Base-by-base conservation (phyloP, 2,888 invertebrate species). In the Melipona bicolor region DNA sequence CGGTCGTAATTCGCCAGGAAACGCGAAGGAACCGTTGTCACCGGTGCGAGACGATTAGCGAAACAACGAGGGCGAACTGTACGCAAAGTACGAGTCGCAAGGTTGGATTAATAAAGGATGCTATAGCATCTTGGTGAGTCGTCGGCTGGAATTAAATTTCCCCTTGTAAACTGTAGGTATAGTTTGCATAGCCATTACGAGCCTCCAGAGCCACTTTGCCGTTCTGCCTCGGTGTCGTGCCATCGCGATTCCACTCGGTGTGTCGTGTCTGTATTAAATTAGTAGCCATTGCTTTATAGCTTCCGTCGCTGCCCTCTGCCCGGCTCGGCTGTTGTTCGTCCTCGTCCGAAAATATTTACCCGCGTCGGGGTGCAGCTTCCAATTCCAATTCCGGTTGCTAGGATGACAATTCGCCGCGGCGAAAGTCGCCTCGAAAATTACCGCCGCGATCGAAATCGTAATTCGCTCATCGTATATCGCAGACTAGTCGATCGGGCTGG, bases 131-230 rank as follows among this genome's bases (percentile, higher is more conserved):
- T 78, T 78, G 84, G 76, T 69, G 67, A 85, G 71, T 64, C 52
- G 65, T 67, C 76, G 61, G 64, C 49, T 62, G 82, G 81, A 84
- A 88, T 89, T 79, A 87, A 86, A 84, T 85, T 84, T 82, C 73
- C 79, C 80, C 76, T 85, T 87, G 86, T 87, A 89, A 86, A 87
- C 85, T 81, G 83, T 70, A 71, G 54, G 78, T 82, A 83, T 65
- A 80, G 86, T 86, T 85, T 86, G 76, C 82, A 77, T 76, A 80
- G 77, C 80, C 79, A 85, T 85, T 85, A 85, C 83, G 74, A 83
- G 79, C 82, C 85, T 83, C 76, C 64, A 77, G 79, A 86, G 85
- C 81, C 77, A 87, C 85, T 83, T 79, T 77, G 77, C 81, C 36
- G 83, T 83, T 83, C 75, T 69, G 72, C 78, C 69, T 81, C 77